phyloP scores from a whole-genome alignment of 2,888 invertebrate genomes.

The Oxytorus armatus region DNA sequence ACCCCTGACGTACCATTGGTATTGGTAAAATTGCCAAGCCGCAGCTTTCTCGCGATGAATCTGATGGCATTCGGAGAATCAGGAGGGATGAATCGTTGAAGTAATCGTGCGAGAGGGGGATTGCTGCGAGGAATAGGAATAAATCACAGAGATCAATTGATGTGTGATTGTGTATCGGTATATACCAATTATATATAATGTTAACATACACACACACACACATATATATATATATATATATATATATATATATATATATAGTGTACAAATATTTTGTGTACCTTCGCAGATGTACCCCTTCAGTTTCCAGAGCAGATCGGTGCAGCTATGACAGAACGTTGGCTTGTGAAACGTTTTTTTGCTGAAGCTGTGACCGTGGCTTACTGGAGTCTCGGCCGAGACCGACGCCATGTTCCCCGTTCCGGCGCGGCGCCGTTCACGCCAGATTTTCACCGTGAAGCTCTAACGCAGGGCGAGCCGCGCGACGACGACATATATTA shows the following conservation, averaged over 20 bases:
- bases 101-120: too few species aligned
- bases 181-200: background rate
- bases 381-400: slow-evolving; percentile 86
- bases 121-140: too few species aligned
- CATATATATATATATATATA: background rate
- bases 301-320: slow-evolving; percentile 99
- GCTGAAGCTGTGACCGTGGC: slow-evolving; percentile 98
- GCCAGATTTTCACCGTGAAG: slow-evolving; percentile 88
- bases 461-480: slow-evolving; percentile 84
- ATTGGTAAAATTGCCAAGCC: too few species aligned
- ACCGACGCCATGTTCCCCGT: slow-evolving; percentile 87
- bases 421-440: slow-evolving; percentile 87
- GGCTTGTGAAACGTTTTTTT: slow-evolving; percentile 99
- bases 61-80: too few species aligned
- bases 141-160: too few species aligned
- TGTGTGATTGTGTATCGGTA: background rate
- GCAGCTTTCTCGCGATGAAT: too few species aligned
- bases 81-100: too few species aligned
- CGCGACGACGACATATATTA: slow-evolving; percentile 80
- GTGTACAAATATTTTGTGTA: slow-evolving; percentile 84
- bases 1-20: too few species aligned
- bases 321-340: slow-evolving; percentile 99
- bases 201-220: background rate
- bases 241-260: background rate
- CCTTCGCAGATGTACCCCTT: slow-evolving; percentile 99